Evolutionary conservation across 53 echinoderm and acorn worm species (phyloP).

Genomic region (Henricia sp.): DNA sequence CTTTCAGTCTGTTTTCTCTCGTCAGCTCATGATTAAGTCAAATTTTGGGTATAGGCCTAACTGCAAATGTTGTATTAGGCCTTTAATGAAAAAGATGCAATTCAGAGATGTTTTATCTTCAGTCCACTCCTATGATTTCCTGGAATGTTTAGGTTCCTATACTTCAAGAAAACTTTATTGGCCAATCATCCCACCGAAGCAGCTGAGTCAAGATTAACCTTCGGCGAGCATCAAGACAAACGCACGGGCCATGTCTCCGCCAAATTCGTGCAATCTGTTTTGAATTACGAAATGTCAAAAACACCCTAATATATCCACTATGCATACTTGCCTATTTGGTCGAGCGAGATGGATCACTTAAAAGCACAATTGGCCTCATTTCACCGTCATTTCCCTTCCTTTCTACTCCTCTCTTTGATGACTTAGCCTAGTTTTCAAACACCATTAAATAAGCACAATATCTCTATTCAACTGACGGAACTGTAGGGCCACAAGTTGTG

Average conservation of each 20-base stretch:
- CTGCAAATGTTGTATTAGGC: no score
- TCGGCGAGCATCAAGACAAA: conserved; percentile 37
- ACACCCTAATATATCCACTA: neutral
- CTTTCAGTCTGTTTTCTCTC: no score
- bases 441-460: conserved; percentile 12
- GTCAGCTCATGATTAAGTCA: no score
- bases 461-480: conserved; percentile 19
- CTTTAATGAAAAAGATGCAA: no score
- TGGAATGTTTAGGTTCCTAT: no score
- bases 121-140: no score
- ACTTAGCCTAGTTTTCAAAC: conserved; percentile 42
- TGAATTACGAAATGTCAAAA: conserved; percentile 6
- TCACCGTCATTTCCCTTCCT: conserved; percentile 1
- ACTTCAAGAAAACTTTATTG: conserved; percentile 1
- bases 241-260: conserved; percentile 14
- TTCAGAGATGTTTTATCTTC: no score
- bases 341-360: conserved; percentile 9
- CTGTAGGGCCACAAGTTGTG: conserved; percentile 20
- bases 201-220: conserved; percentile 48
- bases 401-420: conserved; percentile 19
- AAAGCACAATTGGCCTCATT: conserved; percentile 3
- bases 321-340: neutral
- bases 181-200: conserved; percentile 23
- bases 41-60: no score
- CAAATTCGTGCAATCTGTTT: conserved; percentile 2